Base-by-base conservation (phyloP, 1,140 invertebrate genomes). In the Nasonia vitripennis region DNA sequence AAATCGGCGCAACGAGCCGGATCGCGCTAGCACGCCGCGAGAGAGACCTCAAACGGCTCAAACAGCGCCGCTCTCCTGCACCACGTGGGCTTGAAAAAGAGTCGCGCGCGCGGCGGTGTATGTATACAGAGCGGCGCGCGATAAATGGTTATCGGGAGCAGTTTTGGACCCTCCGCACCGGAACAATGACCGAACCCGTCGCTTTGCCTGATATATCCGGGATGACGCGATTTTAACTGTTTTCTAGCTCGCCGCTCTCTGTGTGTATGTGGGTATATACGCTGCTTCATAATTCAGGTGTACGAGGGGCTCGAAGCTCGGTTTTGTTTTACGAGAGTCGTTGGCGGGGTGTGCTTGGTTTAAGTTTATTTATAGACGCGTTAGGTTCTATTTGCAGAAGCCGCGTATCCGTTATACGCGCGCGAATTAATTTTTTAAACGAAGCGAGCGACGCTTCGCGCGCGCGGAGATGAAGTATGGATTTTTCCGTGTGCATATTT, bases 121-220 rank as follows among this genome's bases (percentile, higher is more conserved):
- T 31, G 48, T 73, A 9, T 45, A 10, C 11, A 71, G 70, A 3
- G 70, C 27, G 71, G 23, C 14, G 37, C 37, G 74, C 74, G 74
- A 77, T 77, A 77, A 77, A 77, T 77, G 74, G 74, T 77, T 77
- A 77, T 77, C 74, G 74, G 45, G 74, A 41, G 74, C 10, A 77
- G 11, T 48, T 45, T 41, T 45, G 10, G 4, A 1, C n/a, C 6
- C 34, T 41, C 34, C 17, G n/a, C 1, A 48, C 9, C 45, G 74
- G 74, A 77, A 51, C 37, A 48, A 77, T 77, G 74, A 12, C 68
- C n/a, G 67, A 68, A 11, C 67, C 31, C 31, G 9, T 11, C 23
- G 27, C 23, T 71, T 71, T 12, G 23, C 2, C 6, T 70, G 68
- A 62, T 71, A 71, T 31, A 10, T 71, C 5, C 68, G 68, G 68